Conservation (phyloP, 2,888 invertebrate genomes). For the Antheraea assamensis region DNA sequence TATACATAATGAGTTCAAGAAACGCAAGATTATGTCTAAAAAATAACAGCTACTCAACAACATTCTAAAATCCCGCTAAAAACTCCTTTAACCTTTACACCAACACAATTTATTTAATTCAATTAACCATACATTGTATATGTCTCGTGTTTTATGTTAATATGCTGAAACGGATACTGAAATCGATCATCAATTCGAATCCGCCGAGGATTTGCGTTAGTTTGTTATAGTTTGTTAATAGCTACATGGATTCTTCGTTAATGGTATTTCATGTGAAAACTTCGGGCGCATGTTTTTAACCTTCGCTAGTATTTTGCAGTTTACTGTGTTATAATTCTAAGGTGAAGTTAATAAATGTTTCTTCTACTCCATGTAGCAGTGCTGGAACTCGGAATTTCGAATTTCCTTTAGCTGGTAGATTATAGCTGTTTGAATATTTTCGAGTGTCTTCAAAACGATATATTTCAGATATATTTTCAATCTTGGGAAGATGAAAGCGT, state of each 20-base stretch:
- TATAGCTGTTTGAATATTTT: too few species aligned
- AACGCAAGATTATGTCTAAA: background rate
- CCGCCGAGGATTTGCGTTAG: background rate
- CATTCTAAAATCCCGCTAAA: background rate
- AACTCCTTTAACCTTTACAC: background rate
- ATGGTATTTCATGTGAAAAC: background rate
- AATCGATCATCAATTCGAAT: constrained; percentile 5
- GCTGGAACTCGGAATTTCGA: too few species aligned
- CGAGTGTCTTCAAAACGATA: too few species aligned
- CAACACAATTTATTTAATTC: background rate
- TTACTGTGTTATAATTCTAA: too few species aligned
- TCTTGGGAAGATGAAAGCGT: too few species aligned
- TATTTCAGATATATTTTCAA: too few species aligned
- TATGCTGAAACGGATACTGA: constrained; percentile 2
- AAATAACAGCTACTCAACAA: background rate
- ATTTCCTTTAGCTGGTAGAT: too few species aligned
- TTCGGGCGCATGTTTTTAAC: background rate
- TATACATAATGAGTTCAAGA: too few species aligned
- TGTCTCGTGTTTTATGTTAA: constrained; percentile 4
- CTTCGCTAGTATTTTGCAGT: background rate
- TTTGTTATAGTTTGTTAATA: constrained; percentile 2
- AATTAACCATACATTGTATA: background rate
- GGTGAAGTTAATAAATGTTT: too few species aligned
- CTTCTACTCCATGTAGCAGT: too few species aligned
- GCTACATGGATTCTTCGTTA: background rate